phyloP scores from a whole-genome alignment of 2,113 vertebrate genomes.

The Thunnus maccoyii region DNA sequence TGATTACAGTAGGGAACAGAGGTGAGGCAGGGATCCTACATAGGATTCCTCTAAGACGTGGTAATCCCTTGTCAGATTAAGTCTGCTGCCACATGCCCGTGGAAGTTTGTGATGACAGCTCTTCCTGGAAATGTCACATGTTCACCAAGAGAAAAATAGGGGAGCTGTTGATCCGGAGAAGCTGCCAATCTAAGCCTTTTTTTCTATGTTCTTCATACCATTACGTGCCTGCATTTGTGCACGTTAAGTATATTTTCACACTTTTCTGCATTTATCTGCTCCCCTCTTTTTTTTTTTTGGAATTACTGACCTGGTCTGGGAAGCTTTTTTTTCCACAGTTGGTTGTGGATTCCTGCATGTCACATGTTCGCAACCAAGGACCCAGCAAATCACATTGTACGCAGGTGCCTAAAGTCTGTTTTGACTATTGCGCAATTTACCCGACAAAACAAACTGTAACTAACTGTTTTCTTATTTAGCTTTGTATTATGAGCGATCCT shows the following conservation, averaged over 20 bases:
- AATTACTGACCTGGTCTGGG: no score
- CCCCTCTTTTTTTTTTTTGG: no score
- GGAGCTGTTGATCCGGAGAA: neutral
- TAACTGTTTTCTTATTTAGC: no score
- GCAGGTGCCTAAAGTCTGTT: neutral
- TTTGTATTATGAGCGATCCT: no score
- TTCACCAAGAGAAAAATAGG: constrained; percentile 12
- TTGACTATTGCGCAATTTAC: neutral
- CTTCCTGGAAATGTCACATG: constrained; percentile 53
- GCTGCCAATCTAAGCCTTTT: neutral
- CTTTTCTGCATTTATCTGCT: no score
- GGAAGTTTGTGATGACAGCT: constrained; percentile 44
- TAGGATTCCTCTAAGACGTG: constrained; percentile 66
- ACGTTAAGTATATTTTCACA: no score
- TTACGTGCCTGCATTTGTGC: neutral
- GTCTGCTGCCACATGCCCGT: constrained; percentile 54
- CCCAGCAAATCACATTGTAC: neutral
- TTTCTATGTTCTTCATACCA: no score
- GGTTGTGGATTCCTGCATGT: no score
- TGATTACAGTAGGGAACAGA: constrained; percentile 65
- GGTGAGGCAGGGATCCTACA: constrained; percentile 52
- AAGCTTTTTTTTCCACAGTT: no score
- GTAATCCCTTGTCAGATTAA: constrained; percentile 74
- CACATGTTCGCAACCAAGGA: no score
- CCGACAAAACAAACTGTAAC: neutral